These are phyloP conservation scores for Phylloscopus trochiloides DNA, from an alignment of 2,113 vertebrate genomes.

Conservation along the genomic window DNA sequence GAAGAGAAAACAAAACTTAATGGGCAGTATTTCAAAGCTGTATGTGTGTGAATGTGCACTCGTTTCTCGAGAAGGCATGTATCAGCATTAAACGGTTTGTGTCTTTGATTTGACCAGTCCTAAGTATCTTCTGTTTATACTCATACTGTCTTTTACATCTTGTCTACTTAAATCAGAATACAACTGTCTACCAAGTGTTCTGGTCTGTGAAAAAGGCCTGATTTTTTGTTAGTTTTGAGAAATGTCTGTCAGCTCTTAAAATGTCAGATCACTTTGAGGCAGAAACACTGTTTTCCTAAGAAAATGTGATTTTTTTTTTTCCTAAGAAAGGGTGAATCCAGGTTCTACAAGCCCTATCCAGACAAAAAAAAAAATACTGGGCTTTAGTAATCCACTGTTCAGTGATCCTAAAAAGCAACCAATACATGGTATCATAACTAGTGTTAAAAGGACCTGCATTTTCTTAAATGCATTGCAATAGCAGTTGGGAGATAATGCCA, in stretches of 20 bases:
- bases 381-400: neutral
- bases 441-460: neutral
- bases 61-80: neutral
- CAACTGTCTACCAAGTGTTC: neutral
- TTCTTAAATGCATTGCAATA: neutral
- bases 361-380: neutral
- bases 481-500: neutral
- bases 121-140: neutral
- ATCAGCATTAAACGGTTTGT: neutral
- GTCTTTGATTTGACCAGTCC: neutral
- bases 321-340: neutral
- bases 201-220: neutral
- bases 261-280: neutral
- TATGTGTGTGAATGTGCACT: neutral
- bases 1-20: neutral
- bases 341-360: neutral
- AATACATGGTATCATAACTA: neutral
- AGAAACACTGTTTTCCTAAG: neutral
- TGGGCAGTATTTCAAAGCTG: neutral
- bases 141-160: neutral
- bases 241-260: neutral
- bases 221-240: neutral
- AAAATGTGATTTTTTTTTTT: neutral
- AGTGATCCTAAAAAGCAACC: neutral
- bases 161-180: neutral